Conservation (phyloP, 2,797 vertebrate species). For the Smutsia gigantea region DNA sequence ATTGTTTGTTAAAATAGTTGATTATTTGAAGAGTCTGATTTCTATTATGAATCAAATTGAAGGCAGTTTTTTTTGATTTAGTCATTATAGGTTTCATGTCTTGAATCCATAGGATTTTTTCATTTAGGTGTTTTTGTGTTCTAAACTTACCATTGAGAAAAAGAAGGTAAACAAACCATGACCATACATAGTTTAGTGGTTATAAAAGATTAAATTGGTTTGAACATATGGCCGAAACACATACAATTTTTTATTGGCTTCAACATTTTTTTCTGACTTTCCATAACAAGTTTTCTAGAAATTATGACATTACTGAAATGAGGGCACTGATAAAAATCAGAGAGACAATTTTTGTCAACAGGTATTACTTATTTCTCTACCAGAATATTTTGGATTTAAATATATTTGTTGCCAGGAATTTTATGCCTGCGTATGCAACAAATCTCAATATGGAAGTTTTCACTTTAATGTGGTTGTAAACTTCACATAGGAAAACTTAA, state of each 20-base stretch:
- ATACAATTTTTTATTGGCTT: neutral
- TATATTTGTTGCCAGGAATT: slow-evolving; percentile 37
- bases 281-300: slow-evolving; percentile 34
- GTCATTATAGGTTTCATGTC: neutral
- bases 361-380: slow-evolving; percentile 16
- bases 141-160: neutral
- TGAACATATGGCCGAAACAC: slow-evolving; percentile 36
- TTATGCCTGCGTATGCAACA: slow-evolving; percentile 33
- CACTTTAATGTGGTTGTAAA: slow-evolving; percentile 31
- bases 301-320: slow-evolving; percentile 50
- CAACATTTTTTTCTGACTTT: slow-evolving; percentile 27
- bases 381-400: slow-evolving; percentile 43
- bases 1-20: slow-evolving; percentile 21
- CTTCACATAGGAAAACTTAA: slow-evolving; percentile 40
- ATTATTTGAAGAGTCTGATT: slow-evolving; percentile 47
- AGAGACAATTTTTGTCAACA: slow-evolving; percentile 45
- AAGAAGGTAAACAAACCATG: neutral
- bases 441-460: slow-evolving; percentile 19
- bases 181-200: neutral
- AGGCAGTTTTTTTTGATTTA: neutral
- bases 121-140: slow-evolving; percentile 20
- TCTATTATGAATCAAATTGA: slow-evolving; percentile 22
- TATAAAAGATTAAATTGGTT: slow-evolving; percentile 42
- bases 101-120: slow-evolving; percentile 20
- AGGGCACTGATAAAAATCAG: neutral